Percentiles rank a stretch among this genome's conserved stretches.
phyloP scores from a whole-genome alignment of 2,113 vertebrate genomes.

The Lanius collurio region DNA sequence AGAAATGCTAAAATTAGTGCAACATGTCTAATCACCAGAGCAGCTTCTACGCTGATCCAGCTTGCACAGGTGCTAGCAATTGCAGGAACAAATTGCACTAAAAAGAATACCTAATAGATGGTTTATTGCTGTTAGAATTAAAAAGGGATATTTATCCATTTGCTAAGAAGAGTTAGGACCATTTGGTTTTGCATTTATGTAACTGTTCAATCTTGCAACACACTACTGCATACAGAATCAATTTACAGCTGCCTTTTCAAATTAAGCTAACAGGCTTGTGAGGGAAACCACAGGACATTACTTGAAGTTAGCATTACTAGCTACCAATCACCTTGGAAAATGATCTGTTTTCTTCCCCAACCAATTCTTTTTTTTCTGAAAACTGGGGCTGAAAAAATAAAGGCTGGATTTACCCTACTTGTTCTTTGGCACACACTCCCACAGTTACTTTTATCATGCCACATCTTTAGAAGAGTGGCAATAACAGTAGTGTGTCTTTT shows the following conservation, averaged over 20 bases:
- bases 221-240: neutral
- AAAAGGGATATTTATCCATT: neutral
- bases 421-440: neutral
- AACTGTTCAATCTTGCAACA: neutral
- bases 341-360: neutral
- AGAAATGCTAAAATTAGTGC: neutral
- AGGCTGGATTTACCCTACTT: neutral
- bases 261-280: neutral
- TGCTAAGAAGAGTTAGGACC: neutral
- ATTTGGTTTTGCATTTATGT: slow-evolving; percentile 7
- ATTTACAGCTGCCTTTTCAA: slow-evolving; percentile 5
- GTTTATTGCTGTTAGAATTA: neutral
- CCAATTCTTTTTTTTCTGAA: neutral
- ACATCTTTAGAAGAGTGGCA: neutral
- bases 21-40: neutral
- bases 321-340: neutral
- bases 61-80: neutral
- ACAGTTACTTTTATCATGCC: neutral
- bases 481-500: neutral
- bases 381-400: neutral
- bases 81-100: neutral
- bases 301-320: neutral
- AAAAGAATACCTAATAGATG: neutral
- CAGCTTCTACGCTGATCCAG: neutral
- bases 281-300: neutral